Evolutionary conservation across 2,888 invertebrate genomes (phyloP).

Genomic region (Aphidoletes aphidimyza): DNA sequence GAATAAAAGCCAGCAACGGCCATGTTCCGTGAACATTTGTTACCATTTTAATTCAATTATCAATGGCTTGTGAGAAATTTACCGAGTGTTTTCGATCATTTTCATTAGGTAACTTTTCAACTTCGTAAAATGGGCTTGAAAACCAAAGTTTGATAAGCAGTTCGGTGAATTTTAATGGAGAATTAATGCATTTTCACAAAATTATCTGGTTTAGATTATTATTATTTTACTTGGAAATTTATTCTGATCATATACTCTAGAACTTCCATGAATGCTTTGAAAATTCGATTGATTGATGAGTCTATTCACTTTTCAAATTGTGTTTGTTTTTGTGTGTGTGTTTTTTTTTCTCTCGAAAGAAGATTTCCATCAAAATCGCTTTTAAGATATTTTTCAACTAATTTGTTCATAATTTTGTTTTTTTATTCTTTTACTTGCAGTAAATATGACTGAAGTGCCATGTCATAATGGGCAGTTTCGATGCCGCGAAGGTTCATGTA

Average conservation of each 20-base stretch:
- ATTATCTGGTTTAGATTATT: no score
- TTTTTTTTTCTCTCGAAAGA: neutral
- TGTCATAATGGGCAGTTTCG: slow-evolving; percentile 83
- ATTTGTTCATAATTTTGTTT: neutral
- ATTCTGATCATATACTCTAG: no score
- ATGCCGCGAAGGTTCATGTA: slow-evolving; percentile 88
- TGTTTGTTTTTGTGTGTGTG: neutral
- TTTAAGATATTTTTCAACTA: neutral
- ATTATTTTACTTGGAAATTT: no score
- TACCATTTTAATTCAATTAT: slow-evolving; percentile 44
- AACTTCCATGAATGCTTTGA: no score
- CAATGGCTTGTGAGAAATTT: neutral
- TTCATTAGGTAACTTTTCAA: slow-evolving; percentile 4
- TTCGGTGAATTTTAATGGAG: no score
- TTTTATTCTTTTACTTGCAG: neutral
- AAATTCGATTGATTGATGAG: no score
- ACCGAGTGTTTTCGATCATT: slow-evolving; percentile 19
- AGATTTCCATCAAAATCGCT: neutral
- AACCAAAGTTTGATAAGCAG: no score
- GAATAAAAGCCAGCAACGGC: neutral
- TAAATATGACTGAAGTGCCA: slow-evolving; percentile 62
- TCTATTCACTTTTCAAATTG: no score
- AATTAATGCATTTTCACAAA: no score
- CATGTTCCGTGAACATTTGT: slow-evolving; percentile 22
- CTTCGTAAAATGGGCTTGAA: neutral